Evolutionary conservation across 2,888 invertebrate species (phyloP).

Genomic region (Clanis bilineata): DNA sequence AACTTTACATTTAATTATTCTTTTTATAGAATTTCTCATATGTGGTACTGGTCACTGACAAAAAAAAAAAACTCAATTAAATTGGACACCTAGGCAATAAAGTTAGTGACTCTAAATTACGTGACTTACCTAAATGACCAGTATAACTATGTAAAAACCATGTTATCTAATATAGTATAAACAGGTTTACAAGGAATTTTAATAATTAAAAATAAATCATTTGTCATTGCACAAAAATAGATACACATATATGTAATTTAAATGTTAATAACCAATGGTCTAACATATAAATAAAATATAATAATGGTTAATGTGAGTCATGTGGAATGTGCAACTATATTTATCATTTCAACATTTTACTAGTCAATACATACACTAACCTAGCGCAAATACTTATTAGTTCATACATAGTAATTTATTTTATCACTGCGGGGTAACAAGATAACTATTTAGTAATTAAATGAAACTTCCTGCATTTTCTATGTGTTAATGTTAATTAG

Average conservation of each 20-base stretch:
- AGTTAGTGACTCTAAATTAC: no score
- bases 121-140: no score
- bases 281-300: background rate
- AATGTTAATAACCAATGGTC: background rate
- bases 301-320: background rate
- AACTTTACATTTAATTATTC: background rate
- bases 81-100: no score
- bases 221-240: background rate
- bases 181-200: background rate
- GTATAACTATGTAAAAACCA: no score
- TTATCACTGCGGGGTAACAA: constrained; percentile 17
- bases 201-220: background rate
- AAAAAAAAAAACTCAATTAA: background rate
- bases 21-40: background rate
- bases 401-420: constrained; percentile 13
- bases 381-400: constrained; percentile 1
- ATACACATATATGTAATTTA: background rate
- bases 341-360: background rate
- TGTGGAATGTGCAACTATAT: background rate
- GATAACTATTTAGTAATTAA: constrained; percentile 21
- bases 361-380: constrained; percentile 16
- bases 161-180: background rate
- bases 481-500: constrained; percentile 18
- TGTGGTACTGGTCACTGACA: background rate
- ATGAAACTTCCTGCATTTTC: constrained; percentile 26